phyloP scores from a whole-genome alignment of 2,888 invertebrate genomes.

The Danaus chrysippus region DNA sequence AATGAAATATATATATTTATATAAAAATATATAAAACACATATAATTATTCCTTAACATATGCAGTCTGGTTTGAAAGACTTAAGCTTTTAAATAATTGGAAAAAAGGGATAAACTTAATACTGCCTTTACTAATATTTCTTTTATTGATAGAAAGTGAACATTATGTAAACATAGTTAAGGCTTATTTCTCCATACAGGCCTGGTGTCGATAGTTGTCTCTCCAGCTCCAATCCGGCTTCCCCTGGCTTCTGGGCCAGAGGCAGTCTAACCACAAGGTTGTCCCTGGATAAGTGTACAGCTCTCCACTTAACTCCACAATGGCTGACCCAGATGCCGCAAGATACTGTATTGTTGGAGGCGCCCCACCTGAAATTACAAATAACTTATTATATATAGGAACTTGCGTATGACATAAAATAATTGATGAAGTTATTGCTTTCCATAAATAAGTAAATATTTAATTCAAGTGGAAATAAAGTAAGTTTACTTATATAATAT shows the following conservation, averaged over 20 bases:
- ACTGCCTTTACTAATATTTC: no score
- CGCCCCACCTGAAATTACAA: slow-evolving; percentile 81
- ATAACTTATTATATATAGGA: not conserved
- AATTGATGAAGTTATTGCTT: no score
- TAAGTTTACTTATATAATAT: no score
- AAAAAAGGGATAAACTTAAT: no score
- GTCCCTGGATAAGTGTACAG: slow-evolving; percentile 89
- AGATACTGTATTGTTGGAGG: slow-evolving; percentile 90
- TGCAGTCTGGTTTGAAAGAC: no score
- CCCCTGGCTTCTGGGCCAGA: slow-evolving; percentile 86
- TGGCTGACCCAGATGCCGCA: slow-evolving; percentile 87
- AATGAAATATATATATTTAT: no score
- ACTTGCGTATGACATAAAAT: not conserved
- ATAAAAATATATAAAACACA: no score
- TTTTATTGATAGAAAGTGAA: not conserved
- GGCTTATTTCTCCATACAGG: slow-evolving; percentile 13
- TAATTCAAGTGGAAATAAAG: no score
- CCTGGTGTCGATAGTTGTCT: slow-evolving; percentile 51
- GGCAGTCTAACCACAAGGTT: slow-evolving; percentile 89
- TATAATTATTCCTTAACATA: no score
- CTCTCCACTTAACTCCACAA: slow-evolving; percentile 88
- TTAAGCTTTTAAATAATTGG: no score
- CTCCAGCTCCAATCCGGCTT: slow-evolving; percentile 95
- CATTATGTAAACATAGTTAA: not conserved
- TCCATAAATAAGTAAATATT: no score